Conservation (phyloP, 2,888 invertebrate species). For the Endotricha flammealis region DNA sequence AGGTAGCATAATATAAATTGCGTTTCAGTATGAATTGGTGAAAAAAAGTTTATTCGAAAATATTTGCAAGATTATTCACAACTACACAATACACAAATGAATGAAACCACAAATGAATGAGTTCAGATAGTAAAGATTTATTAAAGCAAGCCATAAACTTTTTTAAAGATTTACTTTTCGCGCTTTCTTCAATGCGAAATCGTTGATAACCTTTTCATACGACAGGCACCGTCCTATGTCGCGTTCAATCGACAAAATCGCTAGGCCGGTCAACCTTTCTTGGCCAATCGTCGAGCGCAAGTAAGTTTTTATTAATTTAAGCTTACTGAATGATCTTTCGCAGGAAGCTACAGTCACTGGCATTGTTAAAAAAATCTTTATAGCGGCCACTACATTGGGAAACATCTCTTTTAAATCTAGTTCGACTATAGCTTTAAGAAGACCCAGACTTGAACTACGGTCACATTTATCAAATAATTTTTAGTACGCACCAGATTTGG, state of each 20-base stretch:
- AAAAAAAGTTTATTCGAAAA: background rate
- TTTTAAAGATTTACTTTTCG: conserved; percentile 14
- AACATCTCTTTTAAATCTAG: conserved; percentile 15
- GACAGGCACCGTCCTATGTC: conserved; percentile 15
- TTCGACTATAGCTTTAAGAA: conserved; percentile 15
- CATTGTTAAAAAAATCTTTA: conserved; percentile 14
- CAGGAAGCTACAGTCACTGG: conserved; percentile 15
- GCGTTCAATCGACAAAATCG: conserved; percentile 17
- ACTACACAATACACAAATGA: no score
- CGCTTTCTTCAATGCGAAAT: conserved; percentile 16
- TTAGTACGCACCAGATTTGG: conserved; percentile 17
- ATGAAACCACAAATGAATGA: no score
- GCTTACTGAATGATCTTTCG: conserved; percentile 14
- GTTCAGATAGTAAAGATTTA: no score
- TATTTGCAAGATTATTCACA: no score
- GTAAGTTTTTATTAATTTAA: conserved; percentile 14
- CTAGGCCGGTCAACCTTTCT: conserved; percentile 14
- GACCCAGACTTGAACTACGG: conserved; percentile 13
- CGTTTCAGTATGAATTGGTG: conserved; percentile 1
- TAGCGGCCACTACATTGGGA: conserved; percentile 14
- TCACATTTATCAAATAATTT: conserved; percentile 16
- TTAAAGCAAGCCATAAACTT: no score
- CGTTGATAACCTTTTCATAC: conserved; percentile 12
- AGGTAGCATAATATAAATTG: background rate
- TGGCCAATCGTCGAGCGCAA: conserved; percentile 13